Percentiles rank a stretch among this genome's conserved stretches.
Evolutionary conservation across 2,888 invertebrate species (phyloP).

Genomic region (Asteroscopus sphinx): DNA sequence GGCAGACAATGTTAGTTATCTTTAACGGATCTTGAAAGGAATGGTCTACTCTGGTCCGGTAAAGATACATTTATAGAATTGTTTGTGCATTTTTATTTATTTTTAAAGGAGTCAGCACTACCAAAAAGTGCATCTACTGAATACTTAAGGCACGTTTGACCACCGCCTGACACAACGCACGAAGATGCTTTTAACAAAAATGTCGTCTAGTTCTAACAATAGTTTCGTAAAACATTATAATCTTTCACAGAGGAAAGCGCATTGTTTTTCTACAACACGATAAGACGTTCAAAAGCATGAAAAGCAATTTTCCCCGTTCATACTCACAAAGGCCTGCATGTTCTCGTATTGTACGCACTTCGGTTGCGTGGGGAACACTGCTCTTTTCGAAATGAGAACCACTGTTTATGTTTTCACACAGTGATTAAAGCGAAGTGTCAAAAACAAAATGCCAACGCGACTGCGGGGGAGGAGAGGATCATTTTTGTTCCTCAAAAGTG

Average conservation of each 20-base stretch:
- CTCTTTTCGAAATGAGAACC: slow-evolving; percentile 86
- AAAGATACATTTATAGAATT: slow-evolving; percentile 2
- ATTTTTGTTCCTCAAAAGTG: slow-evolving; percentile 66
- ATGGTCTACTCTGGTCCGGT: background rate
- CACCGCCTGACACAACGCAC: slow-evolving; percentile 6
- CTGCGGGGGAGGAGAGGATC: slow-evolving; percentile 52
- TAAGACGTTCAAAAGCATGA: slow-evolving; percentile 62
- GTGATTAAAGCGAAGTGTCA: slow-evolving; percentile 90
- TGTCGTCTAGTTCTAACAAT: slow-evolving; percentile 10
- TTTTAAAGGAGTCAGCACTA: background rate
- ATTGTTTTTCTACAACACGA: slow-evolving; percentile 48
- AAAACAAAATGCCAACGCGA: slow-evolving; percentile 81
- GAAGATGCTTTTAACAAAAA: slow-evolving; percentile 3
- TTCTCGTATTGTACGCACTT: slow-evolving; percentile 75
- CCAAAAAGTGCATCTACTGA: slow-evolving; percentile 23
- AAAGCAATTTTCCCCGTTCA: slow-evolving; percentile 69
- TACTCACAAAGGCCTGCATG: slow-evolving; percentile 68
- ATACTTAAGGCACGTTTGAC: slow-evolving; percentile 15
- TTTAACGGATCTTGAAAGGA: no score
- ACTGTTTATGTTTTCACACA: slow-evolving; percentile 84
- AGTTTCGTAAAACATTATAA: slow-evolving; percentile 26
- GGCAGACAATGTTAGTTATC: no score
- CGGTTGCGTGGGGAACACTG: slow-evolving; percentile 69
- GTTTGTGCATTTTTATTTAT: background rate
- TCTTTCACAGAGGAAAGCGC: slow-evolving; percentile 19